phyloP scores from a whole-genome alignment of 35 echinoderm and acorn worm species.

The Ophioderma brevispina region DNA sequence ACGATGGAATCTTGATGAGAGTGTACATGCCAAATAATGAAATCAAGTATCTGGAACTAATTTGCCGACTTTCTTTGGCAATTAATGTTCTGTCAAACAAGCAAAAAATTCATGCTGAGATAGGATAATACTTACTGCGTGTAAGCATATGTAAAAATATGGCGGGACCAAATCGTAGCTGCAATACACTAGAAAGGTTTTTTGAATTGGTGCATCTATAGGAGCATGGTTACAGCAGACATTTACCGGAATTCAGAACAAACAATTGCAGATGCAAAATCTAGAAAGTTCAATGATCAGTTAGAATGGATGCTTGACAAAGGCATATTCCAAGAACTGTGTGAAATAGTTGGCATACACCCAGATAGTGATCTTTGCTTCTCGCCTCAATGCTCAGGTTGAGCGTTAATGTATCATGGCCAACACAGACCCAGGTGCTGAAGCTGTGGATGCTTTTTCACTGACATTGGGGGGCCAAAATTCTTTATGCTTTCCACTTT shows the following conservation, averaged over 20 bases:
- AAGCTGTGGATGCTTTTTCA: conserved; percentile 58
- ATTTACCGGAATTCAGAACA: conserved; percentile 61
- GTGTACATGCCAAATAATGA: not conserved
- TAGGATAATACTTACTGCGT: conserved; percentile 69
- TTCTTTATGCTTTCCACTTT: conserved; percentile 79
- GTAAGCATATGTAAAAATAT: conserved; percentile 58
- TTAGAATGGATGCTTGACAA: conserved; percentile 51
- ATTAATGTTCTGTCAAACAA: conserved; percentile 52
- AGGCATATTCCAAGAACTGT: conserved; percentile 28
- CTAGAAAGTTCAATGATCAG: conserved; percentile 40
- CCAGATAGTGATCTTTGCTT: conserved; percentile 73
- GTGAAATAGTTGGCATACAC: not conserved
- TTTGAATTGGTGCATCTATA: conserved; percentile 60
- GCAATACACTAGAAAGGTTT: conserved; percentile 34
- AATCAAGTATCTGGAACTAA: conserved; percentile 54
- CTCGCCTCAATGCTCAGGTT: conserved; percentile 49
- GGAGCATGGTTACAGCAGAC: conserved; percentile 23
- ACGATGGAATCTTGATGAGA: conserved; percentile 43
- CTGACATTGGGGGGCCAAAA: conserved; percentile 24
- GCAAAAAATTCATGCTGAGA: conserved; percentile 17
- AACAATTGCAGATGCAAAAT: conserved; percentile 47
- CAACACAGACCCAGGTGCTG: conserved; percentile 56
- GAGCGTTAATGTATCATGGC: conserved; percentile 50
- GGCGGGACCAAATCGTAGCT: conserved; percentile 59
- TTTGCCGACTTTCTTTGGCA: conserved; percentile 35